phyloP scores from a whole-genome alignment of 1,140 invertebrate genomes.

The Drosophila mojavensis region DNA sequence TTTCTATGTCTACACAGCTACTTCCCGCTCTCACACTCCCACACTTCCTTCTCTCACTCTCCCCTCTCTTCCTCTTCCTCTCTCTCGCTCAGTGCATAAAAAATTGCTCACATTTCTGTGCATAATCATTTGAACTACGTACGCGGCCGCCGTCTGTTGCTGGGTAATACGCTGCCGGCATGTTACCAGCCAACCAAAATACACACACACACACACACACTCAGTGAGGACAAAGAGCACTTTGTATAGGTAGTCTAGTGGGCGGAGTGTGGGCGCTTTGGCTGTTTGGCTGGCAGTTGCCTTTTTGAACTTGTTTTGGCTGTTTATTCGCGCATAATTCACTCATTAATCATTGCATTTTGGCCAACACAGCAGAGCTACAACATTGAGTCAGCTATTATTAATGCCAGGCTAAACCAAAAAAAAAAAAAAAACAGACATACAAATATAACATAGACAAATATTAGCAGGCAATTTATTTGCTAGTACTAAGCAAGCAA shows the following conservation, averaged over 20 bases:
- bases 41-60: not conserved
- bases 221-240: constrained; percentile 66
- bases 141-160: constrained; percentile 65
- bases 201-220: constrained; percentile 24
- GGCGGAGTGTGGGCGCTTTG: not conserved
- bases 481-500: constrained; percentile 14
- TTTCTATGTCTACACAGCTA: not conserved
- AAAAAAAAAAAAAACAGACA: constrained; percentile 38
- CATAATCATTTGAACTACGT: constrained; percentile 76
- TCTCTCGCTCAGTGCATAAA: constrained; percentile 41
- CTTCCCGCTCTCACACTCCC: not conserved
- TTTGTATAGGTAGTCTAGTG: constrained; percentile 30
- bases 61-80: too few species aligned
- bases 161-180: constrained; percentile 72
- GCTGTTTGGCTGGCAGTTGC: constrained; percentile 19
- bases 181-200: constrained; percentile 64
- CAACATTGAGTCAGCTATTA: constrained; percentile 42
- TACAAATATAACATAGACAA: constrained; percentile 58
- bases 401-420: constrained; percentile 7
- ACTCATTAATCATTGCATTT: constrained; percentile 82
- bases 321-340: constrained; percentile 82
- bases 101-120: constrained; percentile 72
- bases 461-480: constrained; percentile 29
- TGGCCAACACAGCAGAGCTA: constrained; percentile 71
- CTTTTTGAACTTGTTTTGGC: constrained; percentile 70